Conservation (phyloP, 1,140 invertebrate species). For the Atta colombica region DNA sequence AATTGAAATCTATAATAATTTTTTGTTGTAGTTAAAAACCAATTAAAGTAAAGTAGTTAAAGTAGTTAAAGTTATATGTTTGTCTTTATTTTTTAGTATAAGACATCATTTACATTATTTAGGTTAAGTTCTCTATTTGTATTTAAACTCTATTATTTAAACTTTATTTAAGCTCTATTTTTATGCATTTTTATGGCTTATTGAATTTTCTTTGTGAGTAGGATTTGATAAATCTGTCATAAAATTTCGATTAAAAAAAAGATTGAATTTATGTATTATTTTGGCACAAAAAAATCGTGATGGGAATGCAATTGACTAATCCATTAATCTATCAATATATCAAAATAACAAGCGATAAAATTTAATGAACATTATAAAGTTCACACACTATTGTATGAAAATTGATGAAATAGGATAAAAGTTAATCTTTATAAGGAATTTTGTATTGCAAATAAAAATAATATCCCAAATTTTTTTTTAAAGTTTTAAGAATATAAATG, state of each 20-base stretch:
- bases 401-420: neutral
- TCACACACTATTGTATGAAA: neutral
- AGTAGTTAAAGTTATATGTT: neutral
- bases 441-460: neutral
- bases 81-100: no score
- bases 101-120: neutral
- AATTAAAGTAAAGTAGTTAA: neutral
- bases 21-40: neutral
- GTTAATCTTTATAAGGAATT: neutral
- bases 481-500: slow-evolving; percentile 1
- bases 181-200: neutral
- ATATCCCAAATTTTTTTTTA: neutral
- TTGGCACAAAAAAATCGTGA: neutral
- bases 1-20: neutral
- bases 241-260: neutral
- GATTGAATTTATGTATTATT: neutral
- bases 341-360: neutral
- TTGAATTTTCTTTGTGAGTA: neutral
- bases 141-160: neutral
- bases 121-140: neutral
- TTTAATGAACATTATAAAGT: neutral
- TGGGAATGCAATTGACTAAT: neutral
- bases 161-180: no score
- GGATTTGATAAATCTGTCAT: neutral
- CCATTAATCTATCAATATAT: neutral